Base-by-base conservation (phyloP, 2,113 vertebrate species). In the Pardalotus punctatus region DNA sequence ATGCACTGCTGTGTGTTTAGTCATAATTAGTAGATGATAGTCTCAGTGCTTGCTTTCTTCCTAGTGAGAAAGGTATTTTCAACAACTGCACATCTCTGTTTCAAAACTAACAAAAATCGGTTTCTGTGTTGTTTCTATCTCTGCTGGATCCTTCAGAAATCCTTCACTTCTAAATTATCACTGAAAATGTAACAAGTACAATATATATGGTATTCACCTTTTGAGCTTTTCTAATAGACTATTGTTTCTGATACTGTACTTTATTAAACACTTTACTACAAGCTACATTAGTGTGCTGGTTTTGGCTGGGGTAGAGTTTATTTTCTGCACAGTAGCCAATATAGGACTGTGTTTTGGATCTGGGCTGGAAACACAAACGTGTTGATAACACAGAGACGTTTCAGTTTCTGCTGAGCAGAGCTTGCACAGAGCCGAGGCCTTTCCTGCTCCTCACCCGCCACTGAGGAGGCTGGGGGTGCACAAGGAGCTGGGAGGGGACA, bases 221-320 rank as follows among this genome's bases (percentile, higher is more conserved):
- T 67, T 67, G 47, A 94, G 91, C 71, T 97, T 97, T 96, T 97
- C 96, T 97, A 93, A 94, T 91, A 95, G 86, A 83, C 85, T 91
- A 36, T 69, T 97, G 94, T 97, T 96, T 97, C 96, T 94, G 96
- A 94, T 86, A 92, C 91, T 97, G 88, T 95, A 94, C 92, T 97
- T 96, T 96, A 97, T 97, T 97, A 97, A 97, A 97, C 93, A 96
- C 92, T 97, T 97, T 95, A 92, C 93, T 96, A 97, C 96, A 97
- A 96, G 94, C 93, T 87, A 90, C 62, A 89, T 78, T 70, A 50
- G 54, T 62, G 69, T 92, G 54, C 48, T 86, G 77, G 48, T 92
- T 76, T 86, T 81, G 82, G 76, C 48, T 69, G 69, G 69, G 20
- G 24, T 50, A 69, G 62, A 35, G 15, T 61, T 67, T 36, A 5